Conservation (phyloP, 2,797 vertebrate genomes). For the Craterocephalus amniculus region DNA sequence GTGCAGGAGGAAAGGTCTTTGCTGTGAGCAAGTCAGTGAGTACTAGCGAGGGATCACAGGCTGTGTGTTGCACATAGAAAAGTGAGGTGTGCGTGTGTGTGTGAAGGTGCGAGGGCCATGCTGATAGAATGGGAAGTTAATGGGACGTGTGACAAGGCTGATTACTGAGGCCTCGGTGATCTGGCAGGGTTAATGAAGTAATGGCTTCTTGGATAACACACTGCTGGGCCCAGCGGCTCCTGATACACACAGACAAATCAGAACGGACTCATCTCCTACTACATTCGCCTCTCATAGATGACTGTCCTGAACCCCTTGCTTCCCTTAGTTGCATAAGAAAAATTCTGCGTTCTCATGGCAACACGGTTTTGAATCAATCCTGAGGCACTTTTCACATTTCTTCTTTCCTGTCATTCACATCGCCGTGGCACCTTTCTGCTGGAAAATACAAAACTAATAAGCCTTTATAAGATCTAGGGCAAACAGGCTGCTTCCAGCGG, state of each 20-base stretch:
- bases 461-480: not conserved
- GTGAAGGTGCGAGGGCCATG: slow-evolving; percentile 52
- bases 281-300: slow-evolving; percentile 45
- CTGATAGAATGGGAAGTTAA: slow-evolving; percentile 76
- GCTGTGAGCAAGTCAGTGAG: not conserved
- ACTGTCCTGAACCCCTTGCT: slow-evolving; percentile 17
- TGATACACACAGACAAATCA: slow-evolving; percentile 59
- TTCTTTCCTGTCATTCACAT: not conserved
- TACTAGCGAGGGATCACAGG: slow-evolving; percentile 5
- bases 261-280: slow-evolving; percentile 41
- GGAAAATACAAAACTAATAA: slow-evolving; percentile 14
- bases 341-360: not conserved
- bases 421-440: not conserved
- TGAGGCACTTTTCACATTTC: slow-evolving; percentile 1
- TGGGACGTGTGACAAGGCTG: slow-evolving; percentile 79
- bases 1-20: slow-evolving; percentile 16
- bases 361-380: slow-evolving; percentile 16
- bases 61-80: slow-evolving; percentile 35
- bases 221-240: slow-evolving; percentile 49
- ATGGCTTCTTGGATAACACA: slow-evolving; percentile 74
- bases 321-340: slow-evolving; percentile 2
- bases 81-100: slow-evolving; percentile 12
- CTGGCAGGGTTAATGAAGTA: slow-evolving; percentile 79
- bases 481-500: slow-evolving; percentile 11
- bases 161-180: slow-evolving; percentile 75